Conservation (phyloP, 2,888 invertebrate genomes). For the Tachina fera region DNA sequence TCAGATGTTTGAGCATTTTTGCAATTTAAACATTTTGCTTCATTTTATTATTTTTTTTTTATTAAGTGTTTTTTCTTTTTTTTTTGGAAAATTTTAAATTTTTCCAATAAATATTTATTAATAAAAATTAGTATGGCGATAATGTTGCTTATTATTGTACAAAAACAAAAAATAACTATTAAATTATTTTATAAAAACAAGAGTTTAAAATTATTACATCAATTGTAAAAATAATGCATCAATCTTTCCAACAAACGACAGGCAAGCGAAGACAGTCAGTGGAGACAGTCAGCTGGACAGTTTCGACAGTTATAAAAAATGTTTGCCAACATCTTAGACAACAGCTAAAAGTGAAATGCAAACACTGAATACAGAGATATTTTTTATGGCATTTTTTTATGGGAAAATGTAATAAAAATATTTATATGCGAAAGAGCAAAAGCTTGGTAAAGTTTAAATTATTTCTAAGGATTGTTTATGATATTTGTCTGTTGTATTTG, state of each 20-base stretch:
- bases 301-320: not conserved
- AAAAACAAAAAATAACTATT: not conserved
- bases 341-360: conserved; percentile 21
- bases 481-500: conserved; percentile 1
- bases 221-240: conserved; percentile 45
- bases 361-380: conserved; percentile 1
- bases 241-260: conserved; percentile 6
- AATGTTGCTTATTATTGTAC: conserved; percentile 8
- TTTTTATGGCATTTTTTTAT: not conserved
- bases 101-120: conserved; percentile 28
- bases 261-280: conserved; percentile 9
- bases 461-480: conserved; percentile 52
- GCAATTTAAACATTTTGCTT: not conserved
- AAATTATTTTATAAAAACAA: conserved; percentile 31
- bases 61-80: too few species aligned
- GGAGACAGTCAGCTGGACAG: conserved; percentile 12
- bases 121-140: not conserved
- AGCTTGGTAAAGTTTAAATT: conserved; percentile 3
- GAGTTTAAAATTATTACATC: conserved; percentile 45
- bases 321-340: conserved; percentile 22
- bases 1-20: conserved; percentile 6
- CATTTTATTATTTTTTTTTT: not conserved
- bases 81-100: too few species aligned
- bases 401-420: conserved; percentile 24
- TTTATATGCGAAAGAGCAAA: conserved; percentile 13